Conservation (phyloP, 2,797 vertebrate genomes). For the Paedocypris micromegethes region DNA sequence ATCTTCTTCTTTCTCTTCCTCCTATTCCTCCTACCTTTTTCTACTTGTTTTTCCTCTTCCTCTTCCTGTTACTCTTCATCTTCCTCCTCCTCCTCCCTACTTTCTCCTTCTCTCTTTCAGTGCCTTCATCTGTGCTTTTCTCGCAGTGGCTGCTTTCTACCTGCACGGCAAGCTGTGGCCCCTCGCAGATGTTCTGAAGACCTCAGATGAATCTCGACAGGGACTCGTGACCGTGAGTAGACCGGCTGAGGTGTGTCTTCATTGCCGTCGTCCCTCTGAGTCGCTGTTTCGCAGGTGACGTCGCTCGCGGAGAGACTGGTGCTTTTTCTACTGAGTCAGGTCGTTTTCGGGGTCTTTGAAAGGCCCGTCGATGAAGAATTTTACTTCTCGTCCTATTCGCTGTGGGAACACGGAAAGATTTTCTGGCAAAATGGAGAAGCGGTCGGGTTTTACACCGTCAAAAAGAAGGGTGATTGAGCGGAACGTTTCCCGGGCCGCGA, state of each 20-base stretch:
- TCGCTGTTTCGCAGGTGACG: slow-evolving; percentile 68
- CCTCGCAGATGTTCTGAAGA: slow-evolving; percentile 74
- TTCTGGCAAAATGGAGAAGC: slow-evolving; percentile 80
- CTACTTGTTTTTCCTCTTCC: slow-evolving; percentile 26
- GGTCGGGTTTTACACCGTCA: slow-evolving; percentile 84
- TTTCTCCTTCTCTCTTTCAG: neutral
- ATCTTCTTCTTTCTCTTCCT: neutral
- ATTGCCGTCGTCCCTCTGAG: neutral
- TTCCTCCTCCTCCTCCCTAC: neutral
- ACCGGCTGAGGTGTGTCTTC: no score
- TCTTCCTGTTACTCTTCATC: neutral
- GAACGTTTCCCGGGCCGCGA: neutral
- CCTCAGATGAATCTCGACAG: slow-evolving; percentile 66
- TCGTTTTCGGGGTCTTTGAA: slow-evolving; percentile 78
- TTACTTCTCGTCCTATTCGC: slow-evolving; percentile 76
- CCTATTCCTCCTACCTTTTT: neutral
- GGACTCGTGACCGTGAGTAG: slow-evolving; percentile 74
- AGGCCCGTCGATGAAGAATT: slow-evolving; percentile 57
- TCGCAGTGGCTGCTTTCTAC: slow-evolving; percentile 78
- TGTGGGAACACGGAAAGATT: slow-evolving; percentile 78
- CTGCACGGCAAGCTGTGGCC: slow-evolving; percentile 76
- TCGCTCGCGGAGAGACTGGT: slow-evolving; percentile 81
- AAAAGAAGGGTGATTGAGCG: slow-evolving; percentile 75
- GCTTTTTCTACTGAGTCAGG: slow-evolving; percentile 83
- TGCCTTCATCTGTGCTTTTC: neutral